These are phyloP conservation scores for Entomobrya proxima DNA, from an alignment of 2,888 invertebrate genomes.

Conservation along the genomic window DNA sequence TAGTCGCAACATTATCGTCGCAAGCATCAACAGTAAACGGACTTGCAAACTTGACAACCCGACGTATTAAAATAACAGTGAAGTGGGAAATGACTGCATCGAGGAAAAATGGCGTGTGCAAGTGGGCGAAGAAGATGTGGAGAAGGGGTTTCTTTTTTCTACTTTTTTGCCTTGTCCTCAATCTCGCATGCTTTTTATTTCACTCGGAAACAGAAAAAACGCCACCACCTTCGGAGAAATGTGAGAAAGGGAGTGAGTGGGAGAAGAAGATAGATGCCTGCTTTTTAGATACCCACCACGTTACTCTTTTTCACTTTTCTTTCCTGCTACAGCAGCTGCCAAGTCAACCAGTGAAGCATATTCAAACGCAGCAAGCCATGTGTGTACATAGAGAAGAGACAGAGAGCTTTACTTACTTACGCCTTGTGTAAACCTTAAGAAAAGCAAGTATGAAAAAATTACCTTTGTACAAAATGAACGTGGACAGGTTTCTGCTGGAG, in stretches of 20 bases:
- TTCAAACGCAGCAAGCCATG: slow-evolving; percentile 4
- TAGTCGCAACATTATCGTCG: slow-evolving; percentile 4
- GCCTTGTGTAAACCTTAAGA: too few species aligned
- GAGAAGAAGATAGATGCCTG: slow-evolving; percentile 51
- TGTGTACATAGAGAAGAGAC: too few species aligned
- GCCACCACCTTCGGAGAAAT: slow-evolving; percentile 25
- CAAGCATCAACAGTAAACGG: background rate
- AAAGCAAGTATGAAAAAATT: slow-evolving; percentile 28
- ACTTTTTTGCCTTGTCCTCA: background rate
- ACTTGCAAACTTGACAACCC: background rate
- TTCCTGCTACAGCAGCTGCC: slow-evolving; percentile 14
- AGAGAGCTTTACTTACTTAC: background rate
- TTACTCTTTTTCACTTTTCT: slow-evolving; percentile 48
- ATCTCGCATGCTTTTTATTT: too few species aligned
- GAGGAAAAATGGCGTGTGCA: background rate
- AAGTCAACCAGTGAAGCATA: slow-evolving; percentile 34
- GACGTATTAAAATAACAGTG: slow-evolving; percentile 4
- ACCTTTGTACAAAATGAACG: slow-evolving; percentile 49
- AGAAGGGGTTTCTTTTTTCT: background rate
- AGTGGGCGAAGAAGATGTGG: background rate
- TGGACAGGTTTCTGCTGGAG: slow-evolving; percentile 52
- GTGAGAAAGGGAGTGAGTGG: slow-evolving; percentile 9
- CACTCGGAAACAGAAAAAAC: background rate
- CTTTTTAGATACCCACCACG: slow-evolving; percentile 48
- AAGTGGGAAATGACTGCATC: background rate